Evolutionary conservation across 2,113 vertebrate genomes (phyloP).

Genomic region (Gambusia holbrooki): DNA sequence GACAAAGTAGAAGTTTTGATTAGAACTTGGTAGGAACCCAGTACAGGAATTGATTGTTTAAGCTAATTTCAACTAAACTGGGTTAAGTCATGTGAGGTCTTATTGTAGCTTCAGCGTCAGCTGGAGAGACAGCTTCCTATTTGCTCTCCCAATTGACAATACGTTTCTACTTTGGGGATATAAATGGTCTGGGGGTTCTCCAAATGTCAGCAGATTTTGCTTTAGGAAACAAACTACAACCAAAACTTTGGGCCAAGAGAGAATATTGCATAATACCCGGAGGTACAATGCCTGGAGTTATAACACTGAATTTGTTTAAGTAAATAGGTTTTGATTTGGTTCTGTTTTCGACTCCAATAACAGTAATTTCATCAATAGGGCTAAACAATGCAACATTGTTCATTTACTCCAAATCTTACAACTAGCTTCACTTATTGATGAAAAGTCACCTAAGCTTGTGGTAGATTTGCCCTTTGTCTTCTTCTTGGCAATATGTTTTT

Average conservation of each 20-base stretch:
- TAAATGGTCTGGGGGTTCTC: not conserved
- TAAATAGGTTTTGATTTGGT: not conserved
- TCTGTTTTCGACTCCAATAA: not conserved
- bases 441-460: not conserved
- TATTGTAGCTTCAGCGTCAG: constrained; percentile 36
- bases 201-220: too few species aligned
- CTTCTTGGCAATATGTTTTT: not conserved
- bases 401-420: not conserved
- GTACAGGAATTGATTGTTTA: constrained; percentile 61
- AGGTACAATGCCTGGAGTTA: too few species aligned
- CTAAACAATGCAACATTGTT: not conserved
- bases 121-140: constrained; percentile 8
- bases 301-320: not conserved
- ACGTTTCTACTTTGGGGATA: not conserved
- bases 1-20: constrained; percentile 71
- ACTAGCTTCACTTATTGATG: not conserved
- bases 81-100: constrained; percentile 20
- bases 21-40: constrained; percentile 64
- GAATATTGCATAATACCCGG: too few species aligned
- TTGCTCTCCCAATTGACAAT: not conserved
- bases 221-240: too few species aligned
- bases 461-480: not conserved
- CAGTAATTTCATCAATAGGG: not conserved
- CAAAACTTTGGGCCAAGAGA: too few species aligned
- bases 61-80: constrained; percentile 44